These are phyloP conservation scores for Leucosticte australis DNA, from an alignment of 2,113 vertebrate species.

Conservation along the genomic window DNA sequence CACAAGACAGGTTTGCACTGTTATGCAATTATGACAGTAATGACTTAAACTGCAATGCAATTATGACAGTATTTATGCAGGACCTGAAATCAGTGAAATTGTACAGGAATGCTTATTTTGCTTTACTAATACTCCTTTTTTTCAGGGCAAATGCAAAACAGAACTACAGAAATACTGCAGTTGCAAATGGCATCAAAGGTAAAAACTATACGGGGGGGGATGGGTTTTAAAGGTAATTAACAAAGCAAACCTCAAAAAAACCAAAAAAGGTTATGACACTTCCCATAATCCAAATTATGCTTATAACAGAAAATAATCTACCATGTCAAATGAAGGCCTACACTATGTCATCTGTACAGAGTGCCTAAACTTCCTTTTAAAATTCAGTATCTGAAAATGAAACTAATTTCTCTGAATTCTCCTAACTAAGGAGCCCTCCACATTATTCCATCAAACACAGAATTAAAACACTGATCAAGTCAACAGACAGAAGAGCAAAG, in stretches of 20 bases:
- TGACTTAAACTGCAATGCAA: not conserved
- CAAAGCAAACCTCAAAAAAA: not conserved
- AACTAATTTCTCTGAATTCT: not conserved
- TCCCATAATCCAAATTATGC: not conserved
- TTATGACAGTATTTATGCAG: not conserved
- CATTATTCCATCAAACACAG: not conserved
- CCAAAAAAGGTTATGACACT: not conserved
- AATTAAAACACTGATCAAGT: not conserved
- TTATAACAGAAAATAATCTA: not conserved
- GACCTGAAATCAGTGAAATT: not conserved
- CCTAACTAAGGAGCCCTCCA: not conserved
- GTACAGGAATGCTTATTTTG: not conserved
- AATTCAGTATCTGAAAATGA: not conserved
- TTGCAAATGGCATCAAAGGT: not conserved
- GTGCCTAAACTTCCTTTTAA: not conserved
- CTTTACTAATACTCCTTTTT: not conserved
- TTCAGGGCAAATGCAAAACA: not conserved
- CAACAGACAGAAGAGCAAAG: not conserved
- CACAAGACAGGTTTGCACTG: not conserved
- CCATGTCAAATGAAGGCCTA: not conserved
- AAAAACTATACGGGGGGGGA: accelerated
- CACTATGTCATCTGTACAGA: not conserved
- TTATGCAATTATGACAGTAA: not conserved
- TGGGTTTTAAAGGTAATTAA: not conserved
- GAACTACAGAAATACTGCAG: not conserved